Evolutionary conservation across 2,113 vertebrate species (phyloP).

Genomic region (Macaca nemestrina): DNA sequence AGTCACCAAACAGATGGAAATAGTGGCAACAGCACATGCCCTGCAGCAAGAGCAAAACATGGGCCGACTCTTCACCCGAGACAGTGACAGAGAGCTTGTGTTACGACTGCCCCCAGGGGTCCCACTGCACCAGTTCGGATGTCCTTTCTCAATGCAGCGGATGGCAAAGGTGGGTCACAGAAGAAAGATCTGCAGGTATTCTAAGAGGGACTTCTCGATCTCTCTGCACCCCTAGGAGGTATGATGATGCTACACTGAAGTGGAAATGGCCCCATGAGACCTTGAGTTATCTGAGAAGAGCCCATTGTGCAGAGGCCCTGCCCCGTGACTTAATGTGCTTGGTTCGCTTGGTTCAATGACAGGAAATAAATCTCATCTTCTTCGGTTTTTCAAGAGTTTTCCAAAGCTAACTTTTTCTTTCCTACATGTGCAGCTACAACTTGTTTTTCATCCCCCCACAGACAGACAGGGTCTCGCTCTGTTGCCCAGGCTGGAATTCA

Average conservation of each 20-base stretch:
- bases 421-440: accelerated
- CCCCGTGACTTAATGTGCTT: no score
- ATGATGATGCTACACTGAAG: no score
- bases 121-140: accelerated
- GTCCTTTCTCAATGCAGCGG: neutral
- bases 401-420: neutral
- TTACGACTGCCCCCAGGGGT: accelerated
- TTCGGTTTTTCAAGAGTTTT: no score
- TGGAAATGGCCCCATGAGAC: accelerated
- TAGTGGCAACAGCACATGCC: accelerated
- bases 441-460: no score
- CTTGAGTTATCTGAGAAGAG: accelerated
- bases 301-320: accelerated
- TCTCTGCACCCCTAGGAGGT: neutral
- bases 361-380: neutral
- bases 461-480: no score
- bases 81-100: accelerated
- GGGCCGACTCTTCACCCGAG: accelerated
- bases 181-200: neutral
- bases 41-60: accelerated
- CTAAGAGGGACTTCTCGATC: neutral
- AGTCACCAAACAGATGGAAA: neutral
- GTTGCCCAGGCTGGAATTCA: no score
- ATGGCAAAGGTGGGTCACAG: neutral
- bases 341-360: accelerated